Evolutionary conservation across 2,888 invertebrate species (phyloP).

Genomic region (Hydropsyche betteni): DNA sequence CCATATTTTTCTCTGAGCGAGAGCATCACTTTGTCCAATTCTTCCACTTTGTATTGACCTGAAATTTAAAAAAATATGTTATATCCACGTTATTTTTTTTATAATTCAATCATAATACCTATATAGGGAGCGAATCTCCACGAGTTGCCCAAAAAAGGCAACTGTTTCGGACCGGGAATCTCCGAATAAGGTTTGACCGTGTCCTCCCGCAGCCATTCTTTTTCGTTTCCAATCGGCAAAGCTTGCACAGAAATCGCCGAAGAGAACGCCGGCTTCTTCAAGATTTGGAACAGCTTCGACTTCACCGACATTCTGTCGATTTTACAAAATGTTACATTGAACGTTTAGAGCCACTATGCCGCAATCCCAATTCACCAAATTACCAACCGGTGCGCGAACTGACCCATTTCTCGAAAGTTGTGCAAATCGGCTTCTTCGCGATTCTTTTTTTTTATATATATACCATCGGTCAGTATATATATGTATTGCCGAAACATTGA

Average conservation of each 20-base stretch:
- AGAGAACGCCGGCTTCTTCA: conserved; percentile 29
- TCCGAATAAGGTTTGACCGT: conserved; percentile 66
- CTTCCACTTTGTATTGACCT: conserved; percentile 69
- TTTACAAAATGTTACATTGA: neutral
- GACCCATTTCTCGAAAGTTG: neutral
- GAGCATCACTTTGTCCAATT: conserved; percentile 66
- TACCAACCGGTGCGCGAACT: neutral
- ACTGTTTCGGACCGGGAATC: conserved; percentile 78
- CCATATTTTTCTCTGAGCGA: conserved; percentile 61
- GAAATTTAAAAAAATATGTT: conserved; percentile 39
- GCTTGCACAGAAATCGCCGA: conserved; percentile 53
- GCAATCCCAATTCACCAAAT: neutral
- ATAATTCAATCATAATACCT: conserved; percentile 61
- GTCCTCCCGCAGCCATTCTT: conserved; percentile 57
- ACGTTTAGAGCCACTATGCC: neutral
- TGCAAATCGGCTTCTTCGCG: no score
- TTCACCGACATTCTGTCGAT: conserved; percentile 11
- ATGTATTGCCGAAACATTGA: no score
- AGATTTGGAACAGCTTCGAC: conserved; percentile 21
- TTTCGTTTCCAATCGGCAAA: conserved; percentile 55
- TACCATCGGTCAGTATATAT: no score
- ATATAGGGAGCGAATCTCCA: conserved; percentile 80
- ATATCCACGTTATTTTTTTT: no score
- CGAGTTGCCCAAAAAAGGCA: conserved; percentile 80
- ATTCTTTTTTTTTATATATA: no score